These are phyloP conservation scores for Listronotus bonariensis DNA, from an alignment of 1,140 invertebrate genomes.

Conservation along the genomic window DNA sequence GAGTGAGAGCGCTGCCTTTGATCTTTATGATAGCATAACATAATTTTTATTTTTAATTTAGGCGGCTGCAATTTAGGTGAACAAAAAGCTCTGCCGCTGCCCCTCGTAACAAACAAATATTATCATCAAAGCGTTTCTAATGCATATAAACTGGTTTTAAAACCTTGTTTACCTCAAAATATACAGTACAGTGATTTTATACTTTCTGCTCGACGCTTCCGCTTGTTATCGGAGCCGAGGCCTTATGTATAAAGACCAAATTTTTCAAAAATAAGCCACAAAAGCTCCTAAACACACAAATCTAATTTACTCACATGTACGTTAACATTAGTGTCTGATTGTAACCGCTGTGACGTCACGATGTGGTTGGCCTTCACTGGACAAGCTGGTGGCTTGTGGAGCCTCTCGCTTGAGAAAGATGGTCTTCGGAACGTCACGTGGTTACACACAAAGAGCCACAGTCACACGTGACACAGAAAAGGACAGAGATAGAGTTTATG, in stretches of 20 bases:
- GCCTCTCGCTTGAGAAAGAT: constrained; percentile 47
- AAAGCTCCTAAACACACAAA: not conserved
- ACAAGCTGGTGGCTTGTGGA: constrained; percentile 35
- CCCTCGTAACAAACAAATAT: no score
- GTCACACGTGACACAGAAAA: constrained; percentile 19
- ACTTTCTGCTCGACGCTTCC: no score
- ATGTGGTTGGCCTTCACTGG: constrained; percentile 35
- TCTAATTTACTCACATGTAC: constrained; percentile 15
- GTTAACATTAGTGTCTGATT: constrained; percentile 36
- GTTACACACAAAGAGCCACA: constrained; percentile 29
- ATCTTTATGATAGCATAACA: no score
- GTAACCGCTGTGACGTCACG: constrained; percentile 36
- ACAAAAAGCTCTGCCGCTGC: no score
- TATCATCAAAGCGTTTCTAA: no score
- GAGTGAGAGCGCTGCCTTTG: no score
- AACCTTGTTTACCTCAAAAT: no score
- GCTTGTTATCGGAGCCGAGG: no score
- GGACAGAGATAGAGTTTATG: constrained; percentile 28
- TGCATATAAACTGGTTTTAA: no score
- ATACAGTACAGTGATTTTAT: no score
- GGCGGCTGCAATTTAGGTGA: no score
- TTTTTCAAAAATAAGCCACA: not conserved
- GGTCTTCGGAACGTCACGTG: constrained; percentile 38
- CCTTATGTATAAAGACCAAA: not conserved
- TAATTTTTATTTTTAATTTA: no score